Evolutionary conservation across 2,888 invertebrate genomes (phyloP).

Genomic region (Agriopis aurantiaria): DNA sequence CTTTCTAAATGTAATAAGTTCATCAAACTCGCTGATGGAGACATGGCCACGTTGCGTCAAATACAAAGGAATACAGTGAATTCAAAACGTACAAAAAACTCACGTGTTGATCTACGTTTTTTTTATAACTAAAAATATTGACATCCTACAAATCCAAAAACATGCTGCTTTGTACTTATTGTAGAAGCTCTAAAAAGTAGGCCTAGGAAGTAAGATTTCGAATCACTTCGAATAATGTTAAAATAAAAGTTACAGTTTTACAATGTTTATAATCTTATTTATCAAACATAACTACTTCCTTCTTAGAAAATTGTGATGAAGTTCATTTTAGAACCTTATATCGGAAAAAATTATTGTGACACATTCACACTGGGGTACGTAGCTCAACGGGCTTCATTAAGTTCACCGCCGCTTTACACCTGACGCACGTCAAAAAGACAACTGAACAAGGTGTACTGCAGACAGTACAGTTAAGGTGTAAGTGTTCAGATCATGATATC

Average conservation of each 20-base stretch:
- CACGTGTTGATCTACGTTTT: constrained; percentile 2
- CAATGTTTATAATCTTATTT: neutral
- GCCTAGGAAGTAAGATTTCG: neutral
- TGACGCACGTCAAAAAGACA: too few relatives aligned
- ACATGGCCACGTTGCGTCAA: constrained; percentile 61
- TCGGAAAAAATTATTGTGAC: too few relatives aligned
- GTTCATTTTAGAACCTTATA: too few relatives aligned
- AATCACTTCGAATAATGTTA: neutral
- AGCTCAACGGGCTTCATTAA: too few relatives aligned
- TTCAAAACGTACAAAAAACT: constrained; percentile 43
- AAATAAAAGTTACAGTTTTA: neutral
- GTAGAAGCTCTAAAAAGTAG: neutral
- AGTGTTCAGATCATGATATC: too few relatives aligned
- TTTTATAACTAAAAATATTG: constrained; percentile 3
- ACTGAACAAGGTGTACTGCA: too few relatives aligned
- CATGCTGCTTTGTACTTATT: neutral
- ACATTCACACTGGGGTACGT: too few relatives aligned
- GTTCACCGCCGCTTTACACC: too few relatives aligned
- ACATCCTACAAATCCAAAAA: too few relatives aligned
- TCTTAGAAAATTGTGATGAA: neutral
- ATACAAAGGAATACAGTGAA: constrained; percentile 45
- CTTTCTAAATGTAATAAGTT: constrained; percentile 54
- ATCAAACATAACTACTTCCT: neutral
- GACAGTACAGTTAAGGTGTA: too few relatives aligned
- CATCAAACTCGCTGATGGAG: constrained; percentile 60